Evolutionary conservation across 2,888 invertebrate genomes (phyloP).

Genomic region (Podotricha telesiphe): DNA sequence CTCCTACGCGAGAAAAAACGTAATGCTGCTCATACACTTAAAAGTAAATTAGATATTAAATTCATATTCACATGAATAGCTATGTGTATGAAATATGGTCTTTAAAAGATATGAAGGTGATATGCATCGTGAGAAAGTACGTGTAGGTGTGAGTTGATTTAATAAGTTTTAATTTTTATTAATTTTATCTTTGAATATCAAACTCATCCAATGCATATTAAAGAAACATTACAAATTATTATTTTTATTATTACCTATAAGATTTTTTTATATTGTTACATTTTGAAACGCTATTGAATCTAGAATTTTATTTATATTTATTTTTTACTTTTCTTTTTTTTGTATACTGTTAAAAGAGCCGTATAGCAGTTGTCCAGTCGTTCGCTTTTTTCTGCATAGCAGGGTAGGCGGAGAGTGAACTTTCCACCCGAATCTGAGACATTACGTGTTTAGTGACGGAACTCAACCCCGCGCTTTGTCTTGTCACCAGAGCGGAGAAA

Average conservation of each 20-base stretch:
- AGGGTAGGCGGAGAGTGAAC: too few species aligned
- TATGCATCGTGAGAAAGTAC: conserved; percentile 22
- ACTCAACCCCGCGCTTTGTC: too few species aligned
- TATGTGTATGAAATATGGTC: conserved; percentile 23
- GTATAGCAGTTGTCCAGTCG: too few species aligned
- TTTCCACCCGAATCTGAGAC: too few species aligned
- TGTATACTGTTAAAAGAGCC: too few species aligned
- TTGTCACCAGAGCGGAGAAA: too few species aligned
- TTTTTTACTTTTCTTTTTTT: neutral
- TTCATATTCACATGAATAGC: neutral
- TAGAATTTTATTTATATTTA: neutral
- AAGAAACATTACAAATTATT: conserved; percentile 4
- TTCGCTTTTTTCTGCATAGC: too few species aligned
- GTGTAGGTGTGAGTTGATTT: conserved; percentile 22
- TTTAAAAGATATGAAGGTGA: neutral
- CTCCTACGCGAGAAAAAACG: neutral
- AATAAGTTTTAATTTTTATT: conserved; percentile 17
- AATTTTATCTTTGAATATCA: conserved; percentile 8
- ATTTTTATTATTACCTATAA: neutral
- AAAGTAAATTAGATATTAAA: conserved; percentile 5
- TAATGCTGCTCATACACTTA: neutral
- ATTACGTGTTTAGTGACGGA: too few species aligned
- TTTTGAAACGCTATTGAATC: neutral
- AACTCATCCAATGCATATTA: conserved; percentile 9
- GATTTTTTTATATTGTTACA: neutral